phyloP scores from a whole-genome alignment of 2,797 vertebrate species.

The Borostomias antarcticus region DNA sequence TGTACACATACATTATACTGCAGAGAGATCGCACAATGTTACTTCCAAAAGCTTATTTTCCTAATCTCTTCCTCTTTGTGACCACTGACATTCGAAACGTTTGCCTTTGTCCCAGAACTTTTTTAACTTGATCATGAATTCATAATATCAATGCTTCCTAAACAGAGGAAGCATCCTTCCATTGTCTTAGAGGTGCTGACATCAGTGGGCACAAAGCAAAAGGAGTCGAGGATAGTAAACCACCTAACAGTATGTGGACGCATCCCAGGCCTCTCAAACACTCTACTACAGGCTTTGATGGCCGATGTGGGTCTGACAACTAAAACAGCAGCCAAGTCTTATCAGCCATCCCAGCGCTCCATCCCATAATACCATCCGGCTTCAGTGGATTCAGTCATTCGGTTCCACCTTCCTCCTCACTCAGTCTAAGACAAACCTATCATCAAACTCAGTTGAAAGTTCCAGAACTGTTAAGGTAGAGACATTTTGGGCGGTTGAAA shows the following conservation, averaged over 20 bases:
- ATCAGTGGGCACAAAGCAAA: not conserved
- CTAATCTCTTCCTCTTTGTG: not conserved
- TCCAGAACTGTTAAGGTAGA: not conserved
- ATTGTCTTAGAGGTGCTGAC: too few species aligned
- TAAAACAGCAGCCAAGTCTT: not conserved
- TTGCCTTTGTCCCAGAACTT: too few species aligned
- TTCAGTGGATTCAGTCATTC: not conserved
- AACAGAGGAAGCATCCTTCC: too few species aligned
- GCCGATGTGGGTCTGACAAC: not conserved
- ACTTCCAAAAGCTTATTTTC: not conserved
- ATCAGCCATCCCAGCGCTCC: not conserved
- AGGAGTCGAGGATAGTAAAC: slow-evolving; percentile 1
- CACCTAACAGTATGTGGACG: not conserved
- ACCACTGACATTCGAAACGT: not conserved
- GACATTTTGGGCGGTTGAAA: not conserved
- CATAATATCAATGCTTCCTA: too few species aligned
- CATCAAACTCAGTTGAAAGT: not conserved
- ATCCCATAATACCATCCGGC: not conserved
- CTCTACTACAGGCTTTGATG: not conserved
- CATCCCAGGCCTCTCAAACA: not conserved
- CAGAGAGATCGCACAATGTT: not conserved
- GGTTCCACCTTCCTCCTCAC: not conserved
- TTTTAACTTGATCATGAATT: not conserved
- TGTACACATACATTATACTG: slow-evolving; percentile 13
- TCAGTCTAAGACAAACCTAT: not conserved